Evolutionary conservation across 2,797 vertebrate genomes (phyloP).

Genomic region (Numenius phaeopus): DNA sequence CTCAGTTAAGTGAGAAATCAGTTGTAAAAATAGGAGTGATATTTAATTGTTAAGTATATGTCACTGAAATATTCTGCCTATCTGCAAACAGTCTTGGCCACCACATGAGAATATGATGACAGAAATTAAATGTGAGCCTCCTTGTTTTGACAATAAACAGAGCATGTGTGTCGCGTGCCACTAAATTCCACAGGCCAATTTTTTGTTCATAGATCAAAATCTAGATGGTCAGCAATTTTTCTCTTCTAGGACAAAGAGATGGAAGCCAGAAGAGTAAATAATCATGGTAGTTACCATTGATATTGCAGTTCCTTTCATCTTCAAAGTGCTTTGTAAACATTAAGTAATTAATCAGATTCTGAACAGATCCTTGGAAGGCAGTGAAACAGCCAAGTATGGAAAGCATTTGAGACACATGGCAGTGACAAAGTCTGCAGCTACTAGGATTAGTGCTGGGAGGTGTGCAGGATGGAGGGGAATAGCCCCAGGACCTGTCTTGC

Average conservation of each 20-base stretch:
- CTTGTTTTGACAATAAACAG: not conserved
- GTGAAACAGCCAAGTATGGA: not conserved
- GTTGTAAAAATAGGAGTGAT: not conserved
- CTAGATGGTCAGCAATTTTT: not conserved
- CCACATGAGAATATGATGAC: not conserved
- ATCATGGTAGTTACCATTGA: not conserved
- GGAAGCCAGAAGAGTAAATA: not conserved
- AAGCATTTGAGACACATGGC: not conserved
- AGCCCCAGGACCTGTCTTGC: not conserved
- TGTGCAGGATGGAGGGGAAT: not conserved
- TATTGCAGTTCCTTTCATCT: not conserved
- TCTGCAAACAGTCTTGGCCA: not conserved
- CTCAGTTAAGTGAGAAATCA: not conserved
- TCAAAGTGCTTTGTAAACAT: not conserved
- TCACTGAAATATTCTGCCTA: not conserved
- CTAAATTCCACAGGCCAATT: not conserved
- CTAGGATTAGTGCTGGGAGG: not conserved
- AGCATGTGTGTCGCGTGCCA: accelerated
- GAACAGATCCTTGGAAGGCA: not conserved
- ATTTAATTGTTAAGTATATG: not conserved
- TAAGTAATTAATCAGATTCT: constrained; percentile 17
- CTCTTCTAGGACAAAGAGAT: not conserved
- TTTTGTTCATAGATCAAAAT: not conserved
- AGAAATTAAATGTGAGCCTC: not conserved
- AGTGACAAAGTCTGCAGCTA: not conserved